Evolutionary conservation across 2,888 invertebrate species (phyloP).

Genomic region (Notodonta dromedarius): DNA sequence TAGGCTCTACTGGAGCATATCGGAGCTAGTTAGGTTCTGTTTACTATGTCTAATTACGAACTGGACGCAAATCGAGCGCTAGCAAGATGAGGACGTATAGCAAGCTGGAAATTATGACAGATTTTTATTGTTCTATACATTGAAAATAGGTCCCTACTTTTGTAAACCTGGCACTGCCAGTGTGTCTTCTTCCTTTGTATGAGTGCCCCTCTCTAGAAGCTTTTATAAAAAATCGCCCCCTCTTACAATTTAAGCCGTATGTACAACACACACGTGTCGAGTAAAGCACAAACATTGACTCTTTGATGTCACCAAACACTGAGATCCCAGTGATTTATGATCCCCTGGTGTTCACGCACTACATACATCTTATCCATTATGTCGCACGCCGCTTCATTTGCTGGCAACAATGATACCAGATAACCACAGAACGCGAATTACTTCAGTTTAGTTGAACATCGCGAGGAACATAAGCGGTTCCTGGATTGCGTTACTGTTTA

Average conservation of each 20-base stretch:
- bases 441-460: slow-evolving; percentile 7
- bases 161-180: background rate
- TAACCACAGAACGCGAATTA: slow-evolving; percentile 7
- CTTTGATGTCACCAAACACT: slow-evolving; percentile 17
- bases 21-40: background rate
- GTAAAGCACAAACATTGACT: slow-evolving; percentile 19
- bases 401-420: slow-evolving; percentile 1
- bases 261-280: slow-evolving; percentile 8
- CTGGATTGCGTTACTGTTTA: slow-evolving; percentile 1
- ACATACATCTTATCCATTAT: slow-evolving; percentile 8
- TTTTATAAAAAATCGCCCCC: background rate
- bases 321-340: slow-evolving; percentile 20
- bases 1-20: background rate
- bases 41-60: slow-evolving; percentile 5
- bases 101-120: background rate
- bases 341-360: slow-evolving; percentile 13
- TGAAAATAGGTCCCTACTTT: background rate
- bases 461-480: slow-evolving; percentile 1
- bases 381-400: slow-evolving; percentile 6
- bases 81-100: background rate
- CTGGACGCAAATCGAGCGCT: background rate
- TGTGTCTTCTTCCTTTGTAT: background rate
- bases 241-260: background rate
- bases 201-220: background rate
- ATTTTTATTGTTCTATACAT: background rate